These are phyloP conservation scores for Aegypius monachus DNA, from an alignment of 2,113 vertebrate genomes.

Conservation along the genomic window DNA sequence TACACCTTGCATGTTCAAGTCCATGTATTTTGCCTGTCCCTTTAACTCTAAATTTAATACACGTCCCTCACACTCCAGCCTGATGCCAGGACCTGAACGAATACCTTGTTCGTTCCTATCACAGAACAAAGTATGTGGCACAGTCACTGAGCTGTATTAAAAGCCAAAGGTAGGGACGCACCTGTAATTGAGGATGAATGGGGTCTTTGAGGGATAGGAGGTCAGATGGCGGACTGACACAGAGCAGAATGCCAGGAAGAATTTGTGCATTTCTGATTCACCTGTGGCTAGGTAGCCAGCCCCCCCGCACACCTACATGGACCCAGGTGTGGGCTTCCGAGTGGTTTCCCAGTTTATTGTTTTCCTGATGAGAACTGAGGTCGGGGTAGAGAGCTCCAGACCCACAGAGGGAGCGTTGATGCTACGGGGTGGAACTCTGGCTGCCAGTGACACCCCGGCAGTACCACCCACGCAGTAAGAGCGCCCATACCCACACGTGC, in stretches of 20 bases:
- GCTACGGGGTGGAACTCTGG: not conserved
- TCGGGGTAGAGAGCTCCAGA: not conserved
- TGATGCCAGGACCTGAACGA: not conserved
- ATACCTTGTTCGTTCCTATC: not conserved
- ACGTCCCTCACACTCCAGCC: not conserved
- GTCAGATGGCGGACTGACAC: not conserved
- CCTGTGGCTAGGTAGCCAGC: not conserved
- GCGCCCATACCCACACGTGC: fast-evolving
- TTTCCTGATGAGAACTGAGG: not conserved
- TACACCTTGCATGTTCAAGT: not conserved
- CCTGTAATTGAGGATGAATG: not conserved
- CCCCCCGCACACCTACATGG: not conserved
- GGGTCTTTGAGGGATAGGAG: not conserved
- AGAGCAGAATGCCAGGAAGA: not conserved
- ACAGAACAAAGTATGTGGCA: not conserved
- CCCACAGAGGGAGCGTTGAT: not conserved
- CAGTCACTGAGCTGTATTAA: not conserved
- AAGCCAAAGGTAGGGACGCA: not conserved
- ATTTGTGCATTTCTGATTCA: not conserved
- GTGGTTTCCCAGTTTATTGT: not conserved
- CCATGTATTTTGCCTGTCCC: not conserved
- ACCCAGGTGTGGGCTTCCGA: not conserved
- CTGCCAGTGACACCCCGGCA: too few relatives aligned
- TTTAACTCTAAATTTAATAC: not conserved
- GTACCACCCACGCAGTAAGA: not conserved